These are phyloP conservation scores for Ypsolopha sequella DNA, from an alignment of 2,888 invertebrate species.

Conservation along the genomic window DNA sequence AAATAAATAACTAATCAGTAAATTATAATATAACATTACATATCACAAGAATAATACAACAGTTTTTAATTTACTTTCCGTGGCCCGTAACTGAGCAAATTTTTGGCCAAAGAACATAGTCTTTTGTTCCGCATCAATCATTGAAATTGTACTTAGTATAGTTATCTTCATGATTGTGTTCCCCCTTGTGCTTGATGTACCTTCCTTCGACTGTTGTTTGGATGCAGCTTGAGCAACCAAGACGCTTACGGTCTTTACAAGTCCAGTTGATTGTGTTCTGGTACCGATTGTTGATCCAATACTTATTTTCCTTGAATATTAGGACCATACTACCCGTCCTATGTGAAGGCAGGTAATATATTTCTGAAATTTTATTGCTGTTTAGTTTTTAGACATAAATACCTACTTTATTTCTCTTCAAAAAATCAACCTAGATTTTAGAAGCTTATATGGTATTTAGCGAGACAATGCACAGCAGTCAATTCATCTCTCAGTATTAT, in stretches of 20 bases:
- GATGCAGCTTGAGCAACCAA: slow-evolving; percentile 58
- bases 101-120: slow-evolving; percentile 15
- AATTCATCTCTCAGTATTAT: no score
- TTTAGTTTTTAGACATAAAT: no score
- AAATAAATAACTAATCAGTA: no score
- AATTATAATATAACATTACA: neutral
- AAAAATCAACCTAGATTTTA: no score
- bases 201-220: slow-evolving; percentile 58
- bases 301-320: slow-evolving; percentile 62
- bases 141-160: slow-evolving; percentile 63
- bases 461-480: no score
- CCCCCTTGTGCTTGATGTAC: slow-evolving; percentile 57
- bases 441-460: no score
- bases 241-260: slow-evolving; percentile 51
- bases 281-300: slow-evolving; percentile 62
- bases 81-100: slow-evolving; percentile 18
- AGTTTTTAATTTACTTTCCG: neutral
- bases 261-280: slow-evolving; percentile 66
- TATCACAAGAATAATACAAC: neutral
- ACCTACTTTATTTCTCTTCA: no score
- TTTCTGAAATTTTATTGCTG: slow-evolving; percentile 31
- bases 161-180: slow-evolving; percentile 57
- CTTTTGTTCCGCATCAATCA: slow-evolving; percentile 35
- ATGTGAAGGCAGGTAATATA: slow-evolving; percentile 59
- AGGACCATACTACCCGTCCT: slow-evolving; percentile 64